Percentiles rank a stretch among this genome's conserved stretches.
Conservation (phyloP, 2,113 vertebrate species). For the Apodemus sylvaticus region DNA sequence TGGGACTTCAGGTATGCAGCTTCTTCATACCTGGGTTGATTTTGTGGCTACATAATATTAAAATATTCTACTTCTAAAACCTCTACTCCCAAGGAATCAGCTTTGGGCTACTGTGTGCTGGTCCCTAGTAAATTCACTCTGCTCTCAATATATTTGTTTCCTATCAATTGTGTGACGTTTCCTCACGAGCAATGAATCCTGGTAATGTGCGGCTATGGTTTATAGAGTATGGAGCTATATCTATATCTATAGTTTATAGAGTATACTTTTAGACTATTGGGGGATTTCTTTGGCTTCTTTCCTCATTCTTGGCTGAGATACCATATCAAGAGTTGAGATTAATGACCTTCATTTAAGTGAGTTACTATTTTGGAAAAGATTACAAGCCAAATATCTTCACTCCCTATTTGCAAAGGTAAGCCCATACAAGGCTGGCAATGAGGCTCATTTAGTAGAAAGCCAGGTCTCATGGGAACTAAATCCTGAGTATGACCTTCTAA, state of each 20-base stretch:
- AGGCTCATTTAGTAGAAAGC: neutral
- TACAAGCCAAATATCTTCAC: neutral
- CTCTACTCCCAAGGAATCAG: neutral
- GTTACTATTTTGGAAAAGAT: slow-evolving; percentile 30
- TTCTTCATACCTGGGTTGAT: too few relatives aligned
- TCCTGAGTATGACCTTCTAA: neutral
- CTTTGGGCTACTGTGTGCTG: neutral
- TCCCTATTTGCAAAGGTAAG: neutral
- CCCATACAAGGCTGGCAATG: neutral
- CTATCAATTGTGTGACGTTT: neutral
- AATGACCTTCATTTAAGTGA: slow-evolving; percentile 25
- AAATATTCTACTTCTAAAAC: neutral
- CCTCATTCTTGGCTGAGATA: slow-evolving; percentile 6
- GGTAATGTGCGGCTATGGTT: neutral
- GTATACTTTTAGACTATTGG: neutral
- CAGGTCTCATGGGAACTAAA: too few relatives aligned
- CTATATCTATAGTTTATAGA: neutral
- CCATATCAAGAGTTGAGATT: neutral
- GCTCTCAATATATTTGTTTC: neutral
- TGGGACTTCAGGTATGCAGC: neutral
- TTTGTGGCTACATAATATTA: neutral
- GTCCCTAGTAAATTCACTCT: too few relatives aligned
- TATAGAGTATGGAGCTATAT: neutral
- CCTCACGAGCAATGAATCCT: neutral
- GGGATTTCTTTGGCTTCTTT: slow-evolving; percentile 8